Percentiles rank a stretch among this genome's conserved stretches.
phyloP scores from a whole-genome alignment of 2,113 vertebrate genomes.

The Clarias gariepinus region DNA sequence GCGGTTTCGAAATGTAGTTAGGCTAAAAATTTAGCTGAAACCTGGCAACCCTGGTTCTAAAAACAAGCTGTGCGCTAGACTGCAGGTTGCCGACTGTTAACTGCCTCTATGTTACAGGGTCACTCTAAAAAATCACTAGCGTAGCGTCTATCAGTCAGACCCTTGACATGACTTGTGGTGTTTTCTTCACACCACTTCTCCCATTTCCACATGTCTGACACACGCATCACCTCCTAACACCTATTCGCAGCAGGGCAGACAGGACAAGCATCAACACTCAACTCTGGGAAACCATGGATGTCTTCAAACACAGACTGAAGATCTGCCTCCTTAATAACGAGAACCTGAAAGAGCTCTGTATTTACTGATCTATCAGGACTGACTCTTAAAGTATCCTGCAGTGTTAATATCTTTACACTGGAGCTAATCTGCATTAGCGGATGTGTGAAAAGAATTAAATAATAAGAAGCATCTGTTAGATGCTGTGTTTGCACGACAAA shows the following conservation, averaged over 20 bases:
- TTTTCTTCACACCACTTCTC: background rate
- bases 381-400: background rate
- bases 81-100: background rate
- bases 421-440: background rate
- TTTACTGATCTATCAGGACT: background rate
- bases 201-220: background rate
- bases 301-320: background rate
- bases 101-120: background rate
- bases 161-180: background rate
- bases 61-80: background rate
- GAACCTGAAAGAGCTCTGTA: background rate
- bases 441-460: background rate
- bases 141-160: background rate
- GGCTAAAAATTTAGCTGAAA: background rate
- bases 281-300: background rate
- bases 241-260: background rate
- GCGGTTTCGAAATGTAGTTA: background rate
- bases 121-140: background rate
- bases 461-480: background rate
- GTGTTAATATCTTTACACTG: background rate
- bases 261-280: background rate
- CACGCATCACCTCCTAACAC: background rate
- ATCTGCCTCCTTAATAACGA: background rate
- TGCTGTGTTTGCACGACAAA: background rate
- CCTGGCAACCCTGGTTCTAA: background rate